phyloP scores from a whole-genome alignment of 2,888 invertebrate species.

The Mythimna pallens region DNA sequence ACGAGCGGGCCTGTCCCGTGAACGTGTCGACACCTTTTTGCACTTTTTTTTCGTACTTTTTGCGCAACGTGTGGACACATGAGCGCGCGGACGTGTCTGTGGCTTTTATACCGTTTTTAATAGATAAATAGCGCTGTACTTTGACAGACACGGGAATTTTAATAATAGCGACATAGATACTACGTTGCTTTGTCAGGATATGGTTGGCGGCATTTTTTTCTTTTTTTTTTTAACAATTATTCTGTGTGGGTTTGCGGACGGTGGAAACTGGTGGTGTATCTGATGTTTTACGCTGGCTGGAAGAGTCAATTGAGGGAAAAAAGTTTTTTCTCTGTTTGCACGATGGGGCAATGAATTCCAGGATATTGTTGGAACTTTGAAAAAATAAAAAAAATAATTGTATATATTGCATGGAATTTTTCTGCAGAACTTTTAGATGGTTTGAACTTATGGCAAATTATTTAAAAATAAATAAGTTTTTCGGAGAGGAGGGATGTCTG shows the following conservation, averaged over 20 bases:
- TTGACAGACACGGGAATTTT: constrained; percentile 71
- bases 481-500: too few species aligned
- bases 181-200: constrained; percentile 45
- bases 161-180: constrained; percentile 66
- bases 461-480: too few species aligned
- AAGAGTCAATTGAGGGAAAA: constrained; percentile 53
- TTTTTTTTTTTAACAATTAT: constrained; percentile 48
- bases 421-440: too few species aligned
- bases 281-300: constrained; percentile 47
- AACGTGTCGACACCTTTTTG: constrained; percentile 81
- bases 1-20: constrained; percentile 73
- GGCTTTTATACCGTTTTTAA: constrained; percentile 76
- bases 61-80: constrained; percentile 71
- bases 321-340: constrained; percentile 31
- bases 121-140: constrained; percentile 77
- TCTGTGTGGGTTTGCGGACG: constrained; percentile 22
- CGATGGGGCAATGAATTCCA: constrained; percentile 27
- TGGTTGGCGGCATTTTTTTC: constrained; percentile 17
- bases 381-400: not conserved
- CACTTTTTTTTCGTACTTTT: constrained; percentile 67
- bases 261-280: constrained; percentile 49
- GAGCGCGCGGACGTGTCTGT: constrained; percentile 71
- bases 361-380: constrained; percentile 13
- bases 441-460: too few species aligned
- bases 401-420: too few species aligned